Conservation (phyloP, 35 echinoderm and acorn worm genomes). For the Apostichopus japonicus region DNA sequence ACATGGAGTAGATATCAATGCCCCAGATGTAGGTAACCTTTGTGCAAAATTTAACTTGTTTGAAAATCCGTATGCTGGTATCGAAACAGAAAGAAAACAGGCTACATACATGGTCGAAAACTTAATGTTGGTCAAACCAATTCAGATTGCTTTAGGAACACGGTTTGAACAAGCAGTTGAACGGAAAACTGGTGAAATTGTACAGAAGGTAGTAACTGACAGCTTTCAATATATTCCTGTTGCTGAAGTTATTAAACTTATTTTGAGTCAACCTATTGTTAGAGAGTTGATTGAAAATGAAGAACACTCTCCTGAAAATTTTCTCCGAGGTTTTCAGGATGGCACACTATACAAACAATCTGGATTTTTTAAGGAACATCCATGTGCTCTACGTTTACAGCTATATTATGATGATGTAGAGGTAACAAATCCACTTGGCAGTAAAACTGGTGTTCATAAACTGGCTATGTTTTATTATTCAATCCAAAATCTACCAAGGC, state of each 20-base stretch:
- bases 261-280: background rate
- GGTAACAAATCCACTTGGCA: slow-evolving; percentile 63
- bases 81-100: slow-evolving; percentile 12
- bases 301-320: background rate
- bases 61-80: slow-evolving; percentile 3
- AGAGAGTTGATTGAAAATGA: background rate
- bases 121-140: background rate
- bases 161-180: background rate
- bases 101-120: slow-evolving; percentile 13
- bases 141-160: background rate
- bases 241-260: background rate
- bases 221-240: slow-evolving; percentile 30
- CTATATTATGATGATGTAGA: slow-evolving; percentile 74
- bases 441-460: slow-evolving; percentile 72
- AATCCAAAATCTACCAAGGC: slow-evolving; percentile 51
- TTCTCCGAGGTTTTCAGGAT: slow-evolving; percentile 59
- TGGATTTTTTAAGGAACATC: background rate
- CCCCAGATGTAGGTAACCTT: background rate
- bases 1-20: slow-evolving; percentile 27
- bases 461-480: slow-evolving; percentile 53
- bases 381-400: slow-evolving; percentile 32
- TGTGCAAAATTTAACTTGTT: background rate
- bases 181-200: background rate
- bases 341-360: slow-evolving; percentile 25
- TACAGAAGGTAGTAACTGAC: background rate